Base-by-base conservation (phyloP, 2,797 vertebrate species). In the Sandelia bainsii region DNA sequence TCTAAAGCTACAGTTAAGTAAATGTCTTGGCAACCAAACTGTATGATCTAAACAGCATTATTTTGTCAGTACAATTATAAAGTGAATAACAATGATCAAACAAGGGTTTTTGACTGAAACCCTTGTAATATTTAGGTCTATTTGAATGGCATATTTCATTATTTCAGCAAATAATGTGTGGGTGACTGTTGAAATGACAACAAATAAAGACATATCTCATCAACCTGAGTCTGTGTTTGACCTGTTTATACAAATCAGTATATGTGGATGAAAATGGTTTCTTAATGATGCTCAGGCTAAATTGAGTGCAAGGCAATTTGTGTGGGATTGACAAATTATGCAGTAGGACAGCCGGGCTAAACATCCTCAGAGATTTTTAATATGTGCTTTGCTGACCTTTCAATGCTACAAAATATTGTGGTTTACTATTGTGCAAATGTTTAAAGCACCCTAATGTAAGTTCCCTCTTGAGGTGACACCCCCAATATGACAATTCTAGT, bases 261-360 rank as follows among this genome's bases (percentile, higher is more conserved):
- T 19, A 3, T 20, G 48, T 61, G 53, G 20, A 54, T 44, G 42
- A 20, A 58, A 80, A 62, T 27, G 8, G 37, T 32, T 51, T 54
- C 6, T 20, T 53, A 42, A 19, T 51, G 37, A 39, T 22, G 51
- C 14, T 23, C 6, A 5, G 6, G 23, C 27, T 56, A 49, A 53
- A 69, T 19, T 44, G 20, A 25, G 8, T 7, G 8, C 16, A 10
- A 44, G 8, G 27, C n/a, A 56, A 49, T 62, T 25, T 57, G 37
- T 53, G 42, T 57, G 23, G 14, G 17, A 39, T 27, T 34, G 7
- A 46, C 1, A 57, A 12, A 65, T 44, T 22, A 25, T 62, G 45
- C n/a, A 46, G 14, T 2, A 16, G 1, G 5, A 7, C 4, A 2
- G 32, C 8, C 16, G n/a, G 39, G 54, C 19, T 58, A 23, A 22